Conservation (phyloP, 2,797 vertebrate species). For the Pristis pectinata region DNA sequence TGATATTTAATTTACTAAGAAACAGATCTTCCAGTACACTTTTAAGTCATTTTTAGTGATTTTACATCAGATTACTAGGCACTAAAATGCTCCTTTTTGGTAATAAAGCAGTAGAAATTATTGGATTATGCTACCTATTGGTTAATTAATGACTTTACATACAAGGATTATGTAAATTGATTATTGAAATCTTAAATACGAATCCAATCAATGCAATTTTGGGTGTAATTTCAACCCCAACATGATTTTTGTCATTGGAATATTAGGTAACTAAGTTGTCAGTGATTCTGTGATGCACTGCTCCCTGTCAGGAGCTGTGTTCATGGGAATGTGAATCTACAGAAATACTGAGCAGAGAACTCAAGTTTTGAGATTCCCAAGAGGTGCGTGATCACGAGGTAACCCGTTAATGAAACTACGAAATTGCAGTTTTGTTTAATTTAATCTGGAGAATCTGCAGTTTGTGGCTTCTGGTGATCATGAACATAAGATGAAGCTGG, state of each 20-base stretch:
- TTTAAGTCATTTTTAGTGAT: not conserved
- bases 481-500: not conserved
- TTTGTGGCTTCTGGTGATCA: not conserved
- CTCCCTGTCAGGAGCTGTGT: not conserved
- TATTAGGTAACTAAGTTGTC: not conserved
- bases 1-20: not conserved
- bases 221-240: not conserved
- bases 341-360: no score
- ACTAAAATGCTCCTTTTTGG: not conserved
- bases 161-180: not conserved
- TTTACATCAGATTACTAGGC: not conserved
- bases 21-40: not conserved
- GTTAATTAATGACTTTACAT: not conserved
- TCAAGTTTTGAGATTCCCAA: not conserved
- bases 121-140: not conserved
- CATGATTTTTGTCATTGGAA: not conserved
- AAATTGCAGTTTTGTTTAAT: not conserved
- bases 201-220: not conserved
- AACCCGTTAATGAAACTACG: no score
- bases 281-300: not conserved
- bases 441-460: not conserved
- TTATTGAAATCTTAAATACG: not conserved
- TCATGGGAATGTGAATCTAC: not conserved
- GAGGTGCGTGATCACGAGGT: not conserved
- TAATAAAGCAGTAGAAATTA: not conserved